Conservation (phyloP, 2,797 vertebrate genomes). For the Coluber constrictor region DNA sequence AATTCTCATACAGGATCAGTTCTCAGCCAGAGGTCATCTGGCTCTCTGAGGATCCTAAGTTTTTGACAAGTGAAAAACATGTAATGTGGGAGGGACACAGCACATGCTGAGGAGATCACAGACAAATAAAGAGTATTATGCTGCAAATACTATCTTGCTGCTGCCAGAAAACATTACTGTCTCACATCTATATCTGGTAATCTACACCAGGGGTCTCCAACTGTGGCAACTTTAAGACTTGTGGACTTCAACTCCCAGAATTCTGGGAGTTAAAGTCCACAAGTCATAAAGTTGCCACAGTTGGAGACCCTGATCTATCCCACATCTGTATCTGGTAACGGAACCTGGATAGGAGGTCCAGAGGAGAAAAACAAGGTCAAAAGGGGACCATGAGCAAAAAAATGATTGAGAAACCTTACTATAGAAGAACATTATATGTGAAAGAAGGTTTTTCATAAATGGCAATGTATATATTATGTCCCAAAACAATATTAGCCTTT, state of each 20-base stretch:
- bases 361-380: not conserved
- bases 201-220: too few relatives aligned
- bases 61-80: not conserved
- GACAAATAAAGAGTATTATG: not conserved
- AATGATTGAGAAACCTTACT: not conserved
- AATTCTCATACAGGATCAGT: not conserved
- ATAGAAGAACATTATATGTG: not conserved
- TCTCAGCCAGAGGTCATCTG: not conserved
- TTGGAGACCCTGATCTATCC: too few relatives aligned
- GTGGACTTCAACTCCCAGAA: too few relatives aligned
- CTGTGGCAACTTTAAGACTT: too few relatives aligned
- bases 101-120: not conserved
- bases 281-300: too few relatives aligned
- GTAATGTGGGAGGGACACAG: not conserved
- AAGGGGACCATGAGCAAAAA: not conserved
- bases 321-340: not conserved
- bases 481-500: not conserved
- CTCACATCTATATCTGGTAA: not conserved
- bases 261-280: too few relatives aligned
- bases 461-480: not conserved
- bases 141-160: not conserved
- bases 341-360: not conserved
- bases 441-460: not conserved
- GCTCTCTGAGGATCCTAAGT: not conserved
- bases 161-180: not conserved